Evolutionary conservation across 2,888 invertebrate genomes (phyloP).

Genomic region (Gerris lacustris): DNA sequence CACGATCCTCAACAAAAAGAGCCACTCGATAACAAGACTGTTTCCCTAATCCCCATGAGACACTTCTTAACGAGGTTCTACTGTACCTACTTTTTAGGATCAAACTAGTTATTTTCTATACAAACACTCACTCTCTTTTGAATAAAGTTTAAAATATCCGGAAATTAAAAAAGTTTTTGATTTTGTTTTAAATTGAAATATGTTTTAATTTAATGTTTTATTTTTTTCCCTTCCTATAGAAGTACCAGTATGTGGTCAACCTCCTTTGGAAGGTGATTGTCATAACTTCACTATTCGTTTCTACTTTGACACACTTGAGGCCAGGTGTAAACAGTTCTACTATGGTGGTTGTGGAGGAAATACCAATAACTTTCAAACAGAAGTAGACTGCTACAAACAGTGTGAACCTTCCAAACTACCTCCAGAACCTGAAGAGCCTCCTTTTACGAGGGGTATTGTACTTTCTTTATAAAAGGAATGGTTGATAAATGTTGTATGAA

Average conservation of each 20-base stretch:
- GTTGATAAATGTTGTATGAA: slow-evolving; percentile 3
- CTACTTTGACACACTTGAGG: slow-evolving; percentile 68
- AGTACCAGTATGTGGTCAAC: slow-evolving; percentile 59
- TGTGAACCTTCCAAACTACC: slow-evolving; percentile 45
- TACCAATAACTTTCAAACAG: slow-evolving; percentile 64
- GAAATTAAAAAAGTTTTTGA: no score
- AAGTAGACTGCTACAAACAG: slow-evolving; percentile 51
- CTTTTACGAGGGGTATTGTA: slow-evolving; percentile 36
- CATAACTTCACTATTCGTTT: slow-evolving; percentile 60
- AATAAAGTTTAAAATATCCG: no score
- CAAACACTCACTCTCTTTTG: no score
- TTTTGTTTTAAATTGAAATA: no score
- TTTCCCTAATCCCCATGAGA: no score
- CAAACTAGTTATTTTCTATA: no score
- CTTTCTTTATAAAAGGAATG: neutral
- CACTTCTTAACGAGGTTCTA: no score
- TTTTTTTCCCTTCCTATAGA: slow-evolving; percentile 35
- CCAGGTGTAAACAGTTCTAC: slow-evolving; percentile 65
- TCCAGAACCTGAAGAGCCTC: slow-evolving; percentile 30
- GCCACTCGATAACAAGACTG: no score
- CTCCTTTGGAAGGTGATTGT: slow-evolving; percentile 65
- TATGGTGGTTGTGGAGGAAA: slow-evolving; percentile 91
- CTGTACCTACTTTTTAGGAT: no score
- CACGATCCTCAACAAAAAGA: no score
- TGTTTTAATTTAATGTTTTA: no score